Base-by-base conservation (phyloP, 1,140 invertebrate species). In the Drosophila hydei region DNA sequence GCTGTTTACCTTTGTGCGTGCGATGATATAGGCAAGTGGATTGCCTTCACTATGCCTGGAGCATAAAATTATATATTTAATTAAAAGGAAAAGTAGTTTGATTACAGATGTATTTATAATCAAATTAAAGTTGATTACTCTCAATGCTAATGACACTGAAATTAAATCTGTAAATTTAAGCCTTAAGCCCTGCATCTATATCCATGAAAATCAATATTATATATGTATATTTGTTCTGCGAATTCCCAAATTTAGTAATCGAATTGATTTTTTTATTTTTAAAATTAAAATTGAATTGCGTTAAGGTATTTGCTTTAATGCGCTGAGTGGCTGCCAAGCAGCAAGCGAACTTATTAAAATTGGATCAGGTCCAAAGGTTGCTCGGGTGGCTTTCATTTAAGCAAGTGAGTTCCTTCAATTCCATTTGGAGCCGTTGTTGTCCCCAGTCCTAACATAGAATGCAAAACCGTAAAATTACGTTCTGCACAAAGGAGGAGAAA, bases 401-500 rank as follows among this genome's bases (percentile, higher is more conserved):
- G 45, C 21, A 42, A 33, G 40, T 70, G 18, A 63, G 48, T 63
- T 70, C 70, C 61, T 52, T 21, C 27, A 68, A 68, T 61, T 56
- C 30, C 56, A 52, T 14, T 54, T 51, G 48, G 16, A 8, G 12
- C 6, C 54, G 11, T 6, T 42, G 6, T 11, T 30, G 9, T 47
- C 9, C 7, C 25, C 18, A 33, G 52, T 50, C 43, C 27, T 48
- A 27, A 27, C 38, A 56, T 43, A 27, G 68, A 83, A 83, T 88
- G 64, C 83, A 88, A 58, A 64, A 78, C 83, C 83, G 83, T 88
- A 87, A 87, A 87, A 88, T 87, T 87, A 87, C 88, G 78, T 87
- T 88, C 68, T 61, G 63, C 54, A 63, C 45, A 77, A 60, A 56
- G n/a, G 30, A 50, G 21, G 23, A 25, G 38, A 71, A 51, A 52